Base-by-base conservation (phyloP, 2,797 vertebrate genomes). In the Dendrocincla tyrannina region DNA sequence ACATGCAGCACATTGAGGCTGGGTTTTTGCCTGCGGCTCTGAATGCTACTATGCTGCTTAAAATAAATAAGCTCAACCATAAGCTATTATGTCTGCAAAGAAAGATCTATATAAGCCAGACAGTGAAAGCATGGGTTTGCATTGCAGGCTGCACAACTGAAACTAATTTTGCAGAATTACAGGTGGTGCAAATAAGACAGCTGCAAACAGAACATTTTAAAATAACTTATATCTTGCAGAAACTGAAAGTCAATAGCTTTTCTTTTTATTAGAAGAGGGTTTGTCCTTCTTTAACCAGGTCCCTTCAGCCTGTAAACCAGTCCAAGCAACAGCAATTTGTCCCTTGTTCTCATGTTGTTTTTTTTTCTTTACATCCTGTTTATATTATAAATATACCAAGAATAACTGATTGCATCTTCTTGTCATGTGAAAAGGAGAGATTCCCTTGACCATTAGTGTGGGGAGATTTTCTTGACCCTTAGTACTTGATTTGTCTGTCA, bases 81-180 rank as follows among this genome's bases (percentile, higher is more conserved):
- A 47, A 85, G 13, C 14, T 68, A 11, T 11, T 81, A 25, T 9
- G 5, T 41, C 23, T 69, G 52, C 41, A 41, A 74, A 88, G 53
- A 85, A 85, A 85, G 10, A 42, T 70, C n/a, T 83, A 9, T 33
- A 68, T 19, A 83, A 62, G 39, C 16, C 77, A 89, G 35, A 30
- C 25, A 80, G 68, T 80, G 81, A 92, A 95, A 93, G 53, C 73
- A 68, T 7, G 4, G 44, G 7, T 44, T 67, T 87, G 44, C 60
- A 82, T 67, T 88, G 89, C 41, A 88, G 49, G 17, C 56, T 93
- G 82, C 72, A 92, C 91, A 92, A 81, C 42, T 84, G 88, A 93
- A 94, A 95, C 50, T 74, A 60, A 64, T 93, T 95, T 91, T 94
- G 53, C 73, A 95, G 91, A 95, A 93, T 86, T 90, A 67, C 22